These are phyloP conservation scores for Neosilurus mollespiculum DNA, from an alignment of 2,797 vertebrate species.

Conservation along the genomic window DNA sequence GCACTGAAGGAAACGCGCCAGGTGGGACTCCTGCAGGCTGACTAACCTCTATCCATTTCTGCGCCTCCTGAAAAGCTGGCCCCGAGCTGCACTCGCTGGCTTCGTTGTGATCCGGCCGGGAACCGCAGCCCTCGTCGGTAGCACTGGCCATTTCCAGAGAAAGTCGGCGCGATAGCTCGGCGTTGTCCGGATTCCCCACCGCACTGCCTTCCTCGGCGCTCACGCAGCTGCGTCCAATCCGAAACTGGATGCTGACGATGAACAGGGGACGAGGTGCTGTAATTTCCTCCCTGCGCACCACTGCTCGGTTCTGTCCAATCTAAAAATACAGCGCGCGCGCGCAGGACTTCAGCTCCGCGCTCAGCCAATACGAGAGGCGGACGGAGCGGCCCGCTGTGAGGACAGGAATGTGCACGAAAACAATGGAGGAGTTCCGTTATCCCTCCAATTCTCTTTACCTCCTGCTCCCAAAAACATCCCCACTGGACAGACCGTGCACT, in stretches of 20 bases:
- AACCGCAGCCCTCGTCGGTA: conserved; percentile 51
- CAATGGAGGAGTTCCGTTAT: conserved; percentile 48
- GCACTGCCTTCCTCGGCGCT: conserved; percentile 5
- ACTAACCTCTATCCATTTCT: conserved; percentile 93
- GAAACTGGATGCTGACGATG: conserved; percentile 3
- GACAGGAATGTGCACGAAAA: conserved; percentile 41
- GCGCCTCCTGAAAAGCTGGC: conserved; percentile 86
- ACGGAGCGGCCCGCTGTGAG: conserved; percentile 21
- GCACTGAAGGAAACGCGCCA: not conserved
- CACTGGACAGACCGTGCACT: not conserved
- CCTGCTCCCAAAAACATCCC: not conserved
- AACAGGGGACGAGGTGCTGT: not conserved
- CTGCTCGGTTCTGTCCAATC: not conserved
- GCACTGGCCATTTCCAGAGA: conserved; percentile 84
- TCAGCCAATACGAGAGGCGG: conserved; percentile 32
- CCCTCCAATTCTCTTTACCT: not conserved
- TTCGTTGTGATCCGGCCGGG: conserved; percentile 62
- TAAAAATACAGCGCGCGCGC: not conserved
- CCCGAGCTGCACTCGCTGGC: conserved; percentile 72
- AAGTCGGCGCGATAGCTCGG: not conserved
- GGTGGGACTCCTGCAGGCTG: not conserved
- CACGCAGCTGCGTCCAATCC: conserved; percentile 32
- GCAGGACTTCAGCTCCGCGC: not conserved
- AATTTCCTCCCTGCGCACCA: conserved; percentile 8
- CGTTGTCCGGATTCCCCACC: not conserved